Evolutionary conservation across 1,140 invertebrate species (phyloP).

Genomic region (Drosophila truncata): DNA sequence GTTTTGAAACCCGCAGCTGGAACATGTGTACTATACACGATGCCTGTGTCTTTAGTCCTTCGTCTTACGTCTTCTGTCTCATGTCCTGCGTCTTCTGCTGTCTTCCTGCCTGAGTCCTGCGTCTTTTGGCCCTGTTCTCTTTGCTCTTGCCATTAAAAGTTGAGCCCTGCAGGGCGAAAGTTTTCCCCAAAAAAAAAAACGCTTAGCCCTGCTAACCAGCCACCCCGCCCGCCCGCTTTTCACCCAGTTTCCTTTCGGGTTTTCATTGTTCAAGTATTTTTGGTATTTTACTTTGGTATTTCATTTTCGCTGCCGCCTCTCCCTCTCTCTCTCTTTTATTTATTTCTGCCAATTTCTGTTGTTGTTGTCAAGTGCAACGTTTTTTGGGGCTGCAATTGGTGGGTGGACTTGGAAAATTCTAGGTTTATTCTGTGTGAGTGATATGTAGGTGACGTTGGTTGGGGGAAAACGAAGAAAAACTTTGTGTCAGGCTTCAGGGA

Average conservation of each 20-base stretch:
- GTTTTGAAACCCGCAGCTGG: constrained; percentile 62
- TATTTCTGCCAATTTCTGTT: constrained; percentile 27
- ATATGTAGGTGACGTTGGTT: constrained; percentile 33
- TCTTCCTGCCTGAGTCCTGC: not conserved
- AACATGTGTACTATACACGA: constrained; percentile 70
- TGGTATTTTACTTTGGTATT: constrained; percentile 76
- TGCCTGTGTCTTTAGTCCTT: not conserved
- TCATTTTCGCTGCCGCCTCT: constrained; percentile 69
- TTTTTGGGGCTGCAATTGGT: constrained; percentile 45
- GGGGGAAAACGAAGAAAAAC: constrained; percentile 16
- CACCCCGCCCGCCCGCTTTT: constrained; percentile 1
- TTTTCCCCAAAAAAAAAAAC: constrained; percentile 34
- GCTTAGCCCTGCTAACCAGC: constrained; percentile 50
- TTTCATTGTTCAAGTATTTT: constrained; percentile 68
- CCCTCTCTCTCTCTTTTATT: constrained; percentile 33
- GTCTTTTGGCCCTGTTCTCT: constrained; percentile 54
- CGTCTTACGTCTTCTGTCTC: not conserved
- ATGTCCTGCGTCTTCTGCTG: not conserved
- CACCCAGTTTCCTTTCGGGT: constrained; percentile 14
- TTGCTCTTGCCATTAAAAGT: constrained; percentile 81
- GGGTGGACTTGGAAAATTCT: not conserved
- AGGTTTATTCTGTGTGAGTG: constrained; percentile 11
- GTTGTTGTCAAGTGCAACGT: constrained; percentile 72
- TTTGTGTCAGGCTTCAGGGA: constrained; percentile 31
- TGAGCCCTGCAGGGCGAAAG: constrained; percentile 70